These are phyloP conservation scores for Plumapathes pennacea DNA, from an alignment of 92 coral and sea anemone species.

Conservation along the genomic window DNA sequence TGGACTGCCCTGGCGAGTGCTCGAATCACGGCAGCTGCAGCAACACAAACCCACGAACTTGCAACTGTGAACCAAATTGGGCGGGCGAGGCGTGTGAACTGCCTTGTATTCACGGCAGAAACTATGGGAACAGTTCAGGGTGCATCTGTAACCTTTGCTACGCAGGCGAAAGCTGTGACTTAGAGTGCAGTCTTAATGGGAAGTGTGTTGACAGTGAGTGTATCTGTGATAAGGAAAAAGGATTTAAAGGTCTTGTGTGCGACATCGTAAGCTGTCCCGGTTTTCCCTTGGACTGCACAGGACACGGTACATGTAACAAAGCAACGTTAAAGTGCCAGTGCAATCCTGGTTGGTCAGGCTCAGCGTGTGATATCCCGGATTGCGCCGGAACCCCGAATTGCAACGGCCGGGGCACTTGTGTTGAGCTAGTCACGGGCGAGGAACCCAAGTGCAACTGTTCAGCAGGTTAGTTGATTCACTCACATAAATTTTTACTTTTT, in stretches of 20 bases:
- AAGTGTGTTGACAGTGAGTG: slow-evolving; percentile 64
- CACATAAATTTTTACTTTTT: no score
- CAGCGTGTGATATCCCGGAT: slow-evolving; percentile 89
- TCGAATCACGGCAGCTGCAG: slow-evolving; percentile 85
- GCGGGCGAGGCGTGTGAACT: slow-evolving; percentile 91
- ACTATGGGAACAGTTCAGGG: slow-evolving; percentile 89
- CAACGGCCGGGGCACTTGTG: slow-evolving; percentile 69
- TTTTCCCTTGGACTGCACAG: slow-evolving; percentile 93
- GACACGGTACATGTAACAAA: slow-evolving; percentile 94
- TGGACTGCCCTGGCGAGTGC: slow-evolving; percentile 92
- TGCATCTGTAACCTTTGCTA: slow-evolving; percentile 84
- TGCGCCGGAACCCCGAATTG: slow-evolving; percentile 99
- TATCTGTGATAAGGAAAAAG: slow-evolving; percentile 73
- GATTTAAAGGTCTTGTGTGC: slow-evolving; percentile 89
- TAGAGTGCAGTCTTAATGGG: slow-evolving; percentile 76
- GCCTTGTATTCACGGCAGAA: slow-evolving; percentile 81
- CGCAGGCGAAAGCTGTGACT: slow-evolving; percentile 80
- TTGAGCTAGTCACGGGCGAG: slow-evolving; percentile 40
- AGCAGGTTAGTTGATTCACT: no score
- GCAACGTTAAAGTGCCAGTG: slow-evolving; percentile 76
- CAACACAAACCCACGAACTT: slow-evolving; percentile 73
- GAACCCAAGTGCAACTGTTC: slow-evolving; percentile 85
- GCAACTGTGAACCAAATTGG: slow-evolving; percentile 76
- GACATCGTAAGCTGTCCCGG: slow-evolving; percentile 91
- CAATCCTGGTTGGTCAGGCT: slow-evolving; percentile 89